These are phyloP conservation scores for Telmatherina bonti DNA, from an alignment of 2,797 vertebrate species.

Conservation along the genomic window DNA sequence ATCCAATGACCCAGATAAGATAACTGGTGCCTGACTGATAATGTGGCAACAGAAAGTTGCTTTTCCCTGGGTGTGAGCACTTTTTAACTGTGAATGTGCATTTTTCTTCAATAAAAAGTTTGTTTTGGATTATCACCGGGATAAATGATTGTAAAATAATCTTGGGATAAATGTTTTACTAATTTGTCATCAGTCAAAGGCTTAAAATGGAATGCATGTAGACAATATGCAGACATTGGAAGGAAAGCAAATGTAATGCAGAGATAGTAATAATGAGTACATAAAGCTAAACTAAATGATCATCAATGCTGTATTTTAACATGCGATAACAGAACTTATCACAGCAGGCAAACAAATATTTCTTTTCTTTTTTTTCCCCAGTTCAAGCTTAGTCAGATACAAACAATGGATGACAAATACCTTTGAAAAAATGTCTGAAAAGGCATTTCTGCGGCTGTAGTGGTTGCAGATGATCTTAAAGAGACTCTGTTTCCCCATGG, in stretches of 20 bases:
- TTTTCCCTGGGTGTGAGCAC: background rate
- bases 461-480: constrained; percentile 64
- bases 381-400: constrained; percentile 1
- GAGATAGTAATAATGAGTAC: background rate
- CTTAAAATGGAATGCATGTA: background rate
- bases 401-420: constrained; percentile 47
- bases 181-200: background rate
- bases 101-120: background rate
- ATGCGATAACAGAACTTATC: background rate
- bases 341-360: background rate
- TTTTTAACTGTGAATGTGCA: background rate
- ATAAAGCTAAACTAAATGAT: background rate
- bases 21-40: constrained; percentile 35
- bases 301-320: background rate
- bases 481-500: constrained; percentile 63
- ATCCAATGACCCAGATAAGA: constrained; percentile 52
- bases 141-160: background rate
- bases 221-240: background rate
- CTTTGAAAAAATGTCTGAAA: constrained; percentile 54
- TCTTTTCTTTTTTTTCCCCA: background rate
- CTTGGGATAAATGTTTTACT: background rate
- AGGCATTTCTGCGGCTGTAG: constrained; percentile 48
- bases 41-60: constrained; percentile 24
- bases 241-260: background rate
- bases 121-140: background rate